Evolutionary conservation across 2,797 vertebrate genomes (phyloP).

Genomic region (Pachyuromys duprasi): DNA sequence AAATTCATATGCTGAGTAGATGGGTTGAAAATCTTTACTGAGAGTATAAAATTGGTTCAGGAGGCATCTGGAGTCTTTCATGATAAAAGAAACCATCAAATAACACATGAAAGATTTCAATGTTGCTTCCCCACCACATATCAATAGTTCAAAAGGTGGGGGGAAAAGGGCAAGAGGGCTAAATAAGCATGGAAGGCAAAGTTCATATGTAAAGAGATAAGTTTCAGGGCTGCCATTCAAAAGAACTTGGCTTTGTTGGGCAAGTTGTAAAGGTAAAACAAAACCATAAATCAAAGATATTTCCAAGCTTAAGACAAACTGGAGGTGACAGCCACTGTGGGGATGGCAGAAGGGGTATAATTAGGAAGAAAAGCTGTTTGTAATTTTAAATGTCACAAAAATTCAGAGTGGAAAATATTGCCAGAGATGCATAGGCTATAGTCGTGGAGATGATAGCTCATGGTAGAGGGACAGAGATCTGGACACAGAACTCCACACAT

Average conservation of each 20-base stretch:
- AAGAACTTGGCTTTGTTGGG: neutral
- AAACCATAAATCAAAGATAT: neutral
- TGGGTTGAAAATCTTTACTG: neutral
- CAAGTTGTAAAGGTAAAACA: neutral
- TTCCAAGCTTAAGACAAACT: neutral
- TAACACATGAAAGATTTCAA: neutral
- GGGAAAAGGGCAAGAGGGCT: neutral
- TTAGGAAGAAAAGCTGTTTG: neutral
- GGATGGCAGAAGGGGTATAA: neutral
- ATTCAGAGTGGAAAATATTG: neutral
- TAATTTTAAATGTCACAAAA: neutral
- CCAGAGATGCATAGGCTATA: neutral
- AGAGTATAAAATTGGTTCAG: neutral
- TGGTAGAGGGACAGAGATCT: neutral
- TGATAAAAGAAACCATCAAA: neutral
- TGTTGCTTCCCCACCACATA: neutral
- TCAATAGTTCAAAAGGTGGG: neutral
- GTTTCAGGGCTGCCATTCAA: neutral
- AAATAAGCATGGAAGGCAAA: neutral
- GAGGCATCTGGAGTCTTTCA: neutral
- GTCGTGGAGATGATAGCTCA: neutral
- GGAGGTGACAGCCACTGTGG: neutral
- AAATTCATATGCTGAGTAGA: neutral
- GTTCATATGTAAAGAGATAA: neutral
- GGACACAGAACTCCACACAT: neutral